Conservation (phyloP, 1,140 invertebrate species). For the Neuroterus valhalla region DNA sequence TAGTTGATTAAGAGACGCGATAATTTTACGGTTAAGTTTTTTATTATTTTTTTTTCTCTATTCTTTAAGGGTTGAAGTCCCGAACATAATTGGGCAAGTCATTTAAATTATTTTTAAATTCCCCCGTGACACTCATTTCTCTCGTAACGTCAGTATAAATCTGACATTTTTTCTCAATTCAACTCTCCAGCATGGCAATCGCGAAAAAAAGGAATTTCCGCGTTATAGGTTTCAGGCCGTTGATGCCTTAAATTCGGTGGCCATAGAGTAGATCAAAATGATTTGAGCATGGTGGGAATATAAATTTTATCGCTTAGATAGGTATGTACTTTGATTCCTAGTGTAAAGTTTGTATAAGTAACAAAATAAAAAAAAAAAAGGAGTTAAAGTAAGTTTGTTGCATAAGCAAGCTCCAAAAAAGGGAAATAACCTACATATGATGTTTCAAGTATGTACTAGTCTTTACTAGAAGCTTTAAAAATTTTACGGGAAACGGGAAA, state of each 20-base stretch:
- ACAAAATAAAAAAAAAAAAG: conserved; percentile 39
- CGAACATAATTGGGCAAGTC: conserved; percentile 20
- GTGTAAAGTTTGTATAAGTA: conserved; percentile 40
- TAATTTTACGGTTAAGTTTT: neutral
- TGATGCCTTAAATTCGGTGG: conserved; percentile 32
- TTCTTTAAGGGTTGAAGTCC: conserved; percentile 38
- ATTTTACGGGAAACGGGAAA: conserved; percentile 35
- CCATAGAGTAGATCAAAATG: conserved; percentile 47
- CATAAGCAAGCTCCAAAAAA: conserved; percentile 45
- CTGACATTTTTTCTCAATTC: neutral
- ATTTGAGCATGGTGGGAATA: conserved; percentile 4
- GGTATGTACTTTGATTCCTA: conserved; percentile 31
- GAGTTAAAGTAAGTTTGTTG: conserved; percentile 39
- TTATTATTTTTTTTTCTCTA: conserved; percentile 11
- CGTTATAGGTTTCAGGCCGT: neutral
- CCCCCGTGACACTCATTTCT: neutral
- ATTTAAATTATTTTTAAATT: conserved; percentile 6
- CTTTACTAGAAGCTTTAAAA: conserved; percentile 55
- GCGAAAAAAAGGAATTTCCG: neutral
- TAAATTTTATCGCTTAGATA: conserved; percentile 42
- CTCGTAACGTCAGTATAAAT: neutral
- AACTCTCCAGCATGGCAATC: neutral
- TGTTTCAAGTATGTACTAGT: conserved; percentile 53
- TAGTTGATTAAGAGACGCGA: conserved; percentile 5
- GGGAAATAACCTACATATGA: conserved; percentile 41